Percentiles rank a stretch among this genome's conserved stretches.
These are phyloP conservation scores for Trichonephila inaurata DNA, from an alignment of 1,140 invertebrate species.

Conservation along the genomic window DNA sequence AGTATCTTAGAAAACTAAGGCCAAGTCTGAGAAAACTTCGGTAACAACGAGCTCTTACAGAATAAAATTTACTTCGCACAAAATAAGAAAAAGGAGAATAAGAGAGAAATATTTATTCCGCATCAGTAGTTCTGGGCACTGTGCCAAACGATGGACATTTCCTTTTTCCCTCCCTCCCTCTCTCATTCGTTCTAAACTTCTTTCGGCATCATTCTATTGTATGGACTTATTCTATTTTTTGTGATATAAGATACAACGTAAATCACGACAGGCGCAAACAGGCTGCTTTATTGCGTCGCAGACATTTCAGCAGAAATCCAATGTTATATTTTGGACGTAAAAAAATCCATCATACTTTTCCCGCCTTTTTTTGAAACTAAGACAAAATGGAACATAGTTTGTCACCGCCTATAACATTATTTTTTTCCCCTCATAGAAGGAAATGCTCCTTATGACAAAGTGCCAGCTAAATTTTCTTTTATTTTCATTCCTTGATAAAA, in stretches of 20 bases:
- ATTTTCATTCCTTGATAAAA: not conserved
- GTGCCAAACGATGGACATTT: constrained; percentile 8
- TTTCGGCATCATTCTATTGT: constrained; percentile 27
- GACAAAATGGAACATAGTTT: not conserved
- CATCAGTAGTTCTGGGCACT: constrained; percentile 41
- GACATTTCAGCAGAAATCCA: not conserved
- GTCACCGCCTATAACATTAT: not conserved
- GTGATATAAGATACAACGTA: constrained; percentile 38
- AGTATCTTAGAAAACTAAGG: not conserved
- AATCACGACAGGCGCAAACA: constrained; percentile 19
- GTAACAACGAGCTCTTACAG: not conserved
- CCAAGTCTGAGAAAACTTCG: not conserved
- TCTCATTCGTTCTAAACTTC: constrained; percentile 15
- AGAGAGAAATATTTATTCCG: constrained; percentile 24
- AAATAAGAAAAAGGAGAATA: not conserved
- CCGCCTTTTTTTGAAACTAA: constrained; percentile 5
- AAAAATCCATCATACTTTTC: constrained; percentile 32
- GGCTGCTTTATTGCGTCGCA: constrained; percentile 36
- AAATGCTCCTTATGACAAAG: not conserved
- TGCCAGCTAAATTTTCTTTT: not conserved
- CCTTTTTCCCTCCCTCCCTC: not conserved
- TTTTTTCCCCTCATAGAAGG: not conserved
- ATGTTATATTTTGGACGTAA: constrained; percentile 3
- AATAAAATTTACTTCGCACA: constrained; percentile 36
- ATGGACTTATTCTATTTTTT: not conserved